These are phyloP conservation scores for Rhinolophus ferrumequinum DNA, from an alignment of 2,113 vertebrate species.

Conservation along the genomic window DNA sequence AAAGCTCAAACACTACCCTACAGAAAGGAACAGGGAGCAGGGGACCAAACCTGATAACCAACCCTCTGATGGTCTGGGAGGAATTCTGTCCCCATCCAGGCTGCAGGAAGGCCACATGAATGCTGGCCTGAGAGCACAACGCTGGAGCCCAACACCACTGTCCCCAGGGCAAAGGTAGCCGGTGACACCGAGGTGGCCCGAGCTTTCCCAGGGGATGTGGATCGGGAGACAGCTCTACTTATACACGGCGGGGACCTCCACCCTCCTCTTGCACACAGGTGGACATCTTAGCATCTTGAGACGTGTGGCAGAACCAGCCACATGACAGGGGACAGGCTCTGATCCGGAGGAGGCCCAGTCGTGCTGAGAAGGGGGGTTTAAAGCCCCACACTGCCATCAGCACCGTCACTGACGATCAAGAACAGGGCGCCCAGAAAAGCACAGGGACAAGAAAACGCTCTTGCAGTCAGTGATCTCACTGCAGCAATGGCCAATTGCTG, in stretches of 20 bases:
- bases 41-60: fast-evolving
- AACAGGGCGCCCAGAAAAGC: background rate
- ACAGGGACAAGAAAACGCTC: background rate
- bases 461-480: fast-evolving
- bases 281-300: background rate
- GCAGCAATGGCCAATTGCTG: fast-evolving
- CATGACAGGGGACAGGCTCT: fast-evolving
- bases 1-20: fast-evolving
- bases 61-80: background rate
- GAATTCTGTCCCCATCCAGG: background rate
- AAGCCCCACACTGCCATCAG: too few species aligned
- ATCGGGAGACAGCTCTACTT: fast-evolving
- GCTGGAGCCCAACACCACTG: fast-evolving
- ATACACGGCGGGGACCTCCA: background rate
- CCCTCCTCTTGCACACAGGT: fast-evolving
- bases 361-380: fast-evolving
- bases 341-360: background rate
- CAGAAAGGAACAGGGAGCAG: fast-evolving
- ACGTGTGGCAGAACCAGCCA: background rate
- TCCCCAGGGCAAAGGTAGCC: fast-evolving
- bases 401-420: fast-evolving
- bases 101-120: background rate
- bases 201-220: background rate
- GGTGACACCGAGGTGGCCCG: fast-evolving
- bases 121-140: fast-evolving